A percentile compares a stretch with the other conserved stretches of the same genome.
Conservation (phyloP, 2,113 vertebrate genomes). For the Zootoca vivipara region DNA sequence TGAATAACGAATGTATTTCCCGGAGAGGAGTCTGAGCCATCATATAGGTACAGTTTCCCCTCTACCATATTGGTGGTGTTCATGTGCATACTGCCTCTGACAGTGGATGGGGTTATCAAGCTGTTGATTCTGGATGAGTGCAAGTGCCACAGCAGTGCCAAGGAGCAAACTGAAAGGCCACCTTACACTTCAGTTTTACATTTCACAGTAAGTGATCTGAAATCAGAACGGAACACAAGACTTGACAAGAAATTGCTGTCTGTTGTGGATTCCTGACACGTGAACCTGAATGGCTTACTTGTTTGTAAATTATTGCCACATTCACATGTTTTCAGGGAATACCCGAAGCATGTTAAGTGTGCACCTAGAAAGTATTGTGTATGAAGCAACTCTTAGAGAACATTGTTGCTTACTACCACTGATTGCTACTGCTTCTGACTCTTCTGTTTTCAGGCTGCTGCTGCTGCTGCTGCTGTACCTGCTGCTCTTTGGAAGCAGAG, state of each 20-base stretch:
- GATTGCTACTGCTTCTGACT: neutral
- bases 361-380: neutral
- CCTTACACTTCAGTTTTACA: neutral
- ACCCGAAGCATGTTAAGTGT: neutral
- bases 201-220: neutral
- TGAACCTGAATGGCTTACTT: neutral
- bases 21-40: no score
- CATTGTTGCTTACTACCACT: neutral
- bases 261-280: no score
- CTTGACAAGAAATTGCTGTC: neutral
- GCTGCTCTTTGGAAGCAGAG: constrained; percentile 28
- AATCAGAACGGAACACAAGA: neutral
- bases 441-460: neutral
- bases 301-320: neutral
- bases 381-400: neutral
- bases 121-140: neutral
- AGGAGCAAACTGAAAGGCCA: neutral
- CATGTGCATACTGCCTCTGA: no score
- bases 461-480: neutral
- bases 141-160: neutral
- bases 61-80: neutral
- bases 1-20: neutral
- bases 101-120: neutral
- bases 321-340: neutral
- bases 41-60: neutral